phyloP scores from a whole-genome alignment of 2,888 invertebrate genomes.

The Tridacna gigas region DNA sequence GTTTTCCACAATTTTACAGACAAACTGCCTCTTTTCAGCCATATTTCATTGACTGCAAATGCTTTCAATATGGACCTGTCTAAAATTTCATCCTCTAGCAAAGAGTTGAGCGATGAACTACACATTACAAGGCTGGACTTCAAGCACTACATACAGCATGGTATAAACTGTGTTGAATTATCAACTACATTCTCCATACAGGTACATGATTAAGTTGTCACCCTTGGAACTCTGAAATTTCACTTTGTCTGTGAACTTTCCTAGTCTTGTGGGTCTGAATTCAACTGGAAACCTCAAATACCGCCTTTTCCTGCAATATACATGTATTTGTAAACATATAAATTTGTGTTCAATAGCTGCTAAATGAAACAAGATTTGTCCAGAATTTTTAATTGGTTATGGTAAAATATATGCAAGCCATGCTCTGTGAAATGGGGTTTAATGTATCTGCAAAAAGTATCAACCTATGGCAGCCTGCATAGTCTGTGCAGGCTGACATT shows the following conservation, averaged over 20 bases:
- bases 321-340: background rate
- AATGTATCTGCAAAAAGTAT: too few relatives aligned
- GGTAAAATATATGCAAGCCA: background rate
- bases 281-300: slow-evolving; percentile 70
- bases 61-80: background rate
- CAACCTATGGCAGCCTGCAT: too few relatives aligned
- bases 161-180: background rate
- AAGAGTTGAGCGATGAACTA: background rate
- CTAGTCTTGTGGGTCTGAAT: slow-evolving; percentile 62
- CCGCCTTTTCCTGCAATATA: slow-evolving; percentile 66
- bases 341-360: too few relatives aligned
- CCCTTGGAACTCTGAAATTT: slow-evolving; percentile 52
- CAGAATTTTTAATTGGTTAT: background rate
- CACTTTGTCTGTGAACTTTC: slow-evolving; percentile 45
- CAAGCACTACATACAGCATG: background rate
- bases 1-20: too few relatives aligned
- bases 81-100: background rate
- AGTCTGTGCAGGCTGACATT: too few relatives aligned
- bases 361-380: background rate
- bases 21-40: too few relatives aligned
- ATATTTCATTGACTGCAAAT: too few relatives aligned
- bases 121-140: background rate
- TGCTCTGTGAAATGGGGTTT: too few relatives aligned
- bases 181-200: slow-evolving; percentile 44
- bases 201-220: slow-evolving; percentile 49